These are phyloP conservation scores for Acronicta psi DNA, from an alignment of 2,888 invertebrate species.

Conservation along the genomic window DNA sequence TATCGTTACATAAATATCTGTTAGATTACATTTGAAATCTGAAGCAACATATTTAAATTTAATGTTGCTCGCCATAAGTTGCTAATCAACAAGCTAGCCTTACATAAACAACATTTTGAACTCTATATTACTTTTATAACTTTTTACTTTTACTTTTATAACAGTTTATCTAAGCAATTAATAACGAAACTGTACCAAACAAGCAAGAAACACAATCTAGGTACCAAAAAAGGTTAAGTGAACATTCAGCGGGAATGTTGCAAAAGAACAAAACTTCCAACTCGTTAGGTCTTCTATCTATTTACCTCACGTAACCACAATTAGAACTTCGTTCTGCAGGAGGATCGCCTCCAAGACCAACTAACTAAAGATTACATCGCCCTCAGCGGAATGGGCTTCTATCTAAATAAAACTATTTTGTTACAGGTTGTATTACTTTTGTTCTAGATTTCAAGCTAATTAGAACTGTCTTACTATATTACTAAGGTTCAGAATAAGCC, in stretches of 20 bases:
- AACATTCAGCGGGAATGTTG: conserved; percentile 6
- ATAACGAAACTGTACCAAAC: conserved; percentile 1
- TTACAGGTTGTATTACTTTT: conserved; percentile 78
- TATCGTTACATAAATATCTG: too few species aligned
- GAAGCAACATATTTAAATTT: too few species aligned
- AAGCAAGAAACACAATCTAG: conserved; percentile 19
- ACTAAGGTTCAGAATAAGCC: background rate
- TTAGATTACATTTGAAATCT: too few species aligned
- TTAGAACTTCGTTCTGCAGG: conserved; percentile 71
- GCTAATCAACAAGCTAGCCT: too few species aligned
- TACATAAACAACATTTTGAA: too few species aligned
- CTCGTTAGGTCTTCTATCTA: conserved; percentile 27
- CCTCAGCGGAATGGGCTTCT: conserved; percentile 89
- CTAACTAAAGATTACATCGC: conserved; percentile 88
- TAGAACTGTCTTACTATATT: background rate
- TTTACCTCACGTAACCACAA: conserved; percentile 31
- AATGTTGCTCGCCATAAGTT: too few species aligned
- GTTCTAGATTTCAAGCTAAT: conserved; percentile 3
- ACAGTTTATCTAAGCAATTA: background rate
- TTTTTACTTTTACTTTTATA: too few species aligned
- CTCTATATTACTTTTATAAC: too few species aligned
- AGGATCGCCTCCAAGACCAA: conserved; percentile 89
- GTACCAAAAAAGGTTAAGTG: conserved; percentile 15
- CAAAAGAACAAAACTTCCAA: conserved; percentile 26
- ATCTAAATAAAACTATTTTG: conserved; percentile 86